Conservation (phyloP, 2,888 invertebrate genomes). For the Trissoscelio sp. region DNA sequence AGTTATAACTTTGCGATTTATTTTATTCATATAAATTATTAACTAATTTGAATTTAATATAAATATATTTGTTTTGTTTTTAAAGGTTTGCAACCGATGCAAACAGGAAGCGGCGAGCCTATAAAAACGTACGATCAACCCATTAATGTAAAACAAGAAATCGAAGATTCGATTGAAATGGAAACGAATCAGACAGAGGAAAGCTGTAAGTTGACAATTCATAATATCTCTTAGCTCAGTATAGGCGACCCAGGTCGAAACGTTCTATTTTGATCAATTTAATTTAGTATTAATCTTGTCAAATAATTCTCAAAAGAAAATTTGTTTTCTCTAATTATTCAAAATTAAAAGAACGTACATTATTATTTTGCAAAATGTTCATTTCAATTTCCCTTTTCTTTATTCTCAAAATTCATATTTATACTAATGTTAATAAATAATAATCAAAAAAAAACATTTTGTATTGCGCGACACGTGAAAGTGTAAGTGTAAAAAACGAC, state of each 20-base stretch:
- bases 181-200: conserved; percentile 63
- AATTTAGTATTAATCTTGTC: not conserved
- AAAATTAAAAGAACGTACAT: no score
- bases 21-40: no score
- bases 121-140: conserved; percentile 47
- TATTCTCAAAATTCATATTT: no score
- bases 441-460: not conserved
- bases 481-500: conserved; percentile 49
- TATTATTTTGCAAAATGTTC: no score
- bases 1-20: no score
- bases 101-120: conserved; percentile 52
- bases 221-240: conserved; percentile 7
- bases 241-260: conserved; percentile 66
- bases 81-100: conserved; percentile 56
- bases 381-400: no score
- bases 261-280: conserved; percentile 23
- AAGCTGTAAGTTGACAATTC: conserved; percentile 50
- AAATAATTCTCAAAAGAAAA: not conserved
- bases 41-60: no score
- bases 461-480: conserved; percentile 34
- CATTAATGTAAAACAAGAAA: conserved; percentile 59
- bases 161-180: conserved; percentile 61
- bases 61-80: conserved; percentile 16
- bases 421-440: no score
- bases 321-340: not conserved